Evolutionary conservation across 2,113 vertebrate species (phyloP).

Genomic region (Zosterops pallidus): DNA sequence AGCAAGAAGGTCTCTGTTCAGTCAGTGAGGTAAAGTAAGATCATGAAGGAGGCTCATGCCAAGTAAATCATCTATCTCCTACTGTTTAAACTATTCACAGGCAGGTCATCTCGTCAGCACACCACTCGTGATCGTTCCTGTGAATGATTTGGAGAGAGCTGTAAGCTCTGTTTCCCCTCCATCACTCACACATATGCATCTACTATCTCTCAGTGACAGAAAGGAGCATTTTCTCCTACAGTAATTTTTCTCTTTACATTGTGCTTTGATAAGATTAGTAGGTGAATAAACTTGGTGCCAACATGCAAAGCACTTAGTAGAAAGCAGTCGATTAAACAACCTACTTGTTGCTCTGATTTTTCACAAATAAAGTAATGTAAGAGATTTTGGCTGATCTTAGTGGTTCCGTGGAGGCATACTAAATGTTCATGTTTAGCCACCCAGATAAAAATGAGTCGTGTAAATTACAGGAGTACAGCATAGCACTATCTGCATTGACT

Average conservation of each 20-base stretch:
- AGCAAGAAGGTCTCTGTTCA: not conserved
- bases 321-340: not conserved
- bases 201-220: not conserved
- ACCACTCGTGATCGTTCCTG: not conserved
- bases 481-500: not conserved
- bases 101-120: not conserved
- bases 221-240: not conserved
- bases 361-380: not conserved
- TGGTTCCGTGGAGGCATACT: not conserved
- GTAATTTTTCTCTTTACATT: not conserved
- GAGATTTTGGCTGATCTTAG: not conserved
- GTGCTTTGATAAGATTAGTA: conserved; percentile 17
- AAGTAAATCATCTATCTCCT: not conserved
- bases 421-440: not conserved
- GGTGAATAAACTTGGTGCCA: not conserved
- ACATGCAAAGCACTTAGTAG: not conserved
- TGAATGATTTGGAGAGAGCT: not conserved
- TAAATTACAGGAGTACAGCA: not conserved
- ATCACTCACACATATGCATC: not conserved
- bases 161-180: not conserved
- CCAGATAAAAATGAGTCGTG: not conserved
- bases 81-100: not conserved
- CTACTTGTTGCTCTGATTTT: not conserved
- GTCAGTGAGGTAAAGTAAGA: not conserved
- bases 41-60: not conserved